Evolutionary conservation across 2,888 invertebrate genomes (phyloP).

Genomic region (Mesopsocus fuscifrons): DNA sequence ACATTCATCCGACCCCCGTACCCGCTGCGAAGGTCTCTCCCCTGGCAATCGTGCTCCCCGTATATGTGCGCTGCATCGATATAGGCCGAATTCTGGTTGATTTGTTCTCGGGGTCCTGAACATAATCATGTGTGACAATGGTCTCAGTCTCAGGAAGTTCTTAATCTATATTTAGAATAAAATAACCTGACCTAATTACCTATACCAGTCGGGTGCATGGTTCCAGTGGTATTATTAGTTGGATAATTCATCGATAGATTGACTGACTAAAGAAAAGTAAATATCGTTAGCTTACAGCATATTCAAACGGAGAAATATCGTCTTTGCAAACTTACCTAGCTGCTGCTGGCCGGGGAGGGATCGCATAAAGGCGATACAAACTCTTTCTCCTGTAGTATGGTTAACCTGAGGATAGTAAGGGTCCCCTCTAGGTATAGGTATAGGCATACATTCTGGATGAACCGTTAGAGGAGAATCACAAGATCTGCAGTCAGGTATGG

Average conservation of each 20-base stretch:
- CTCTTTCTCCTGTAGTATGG: constrained; percentile 57
- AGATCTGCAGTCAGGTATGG: constrained; percentile 72
- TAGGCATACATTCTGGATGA: constrained; percentile 86
- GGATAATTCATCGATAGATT: too few species aligned
- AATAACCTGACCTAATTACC: too few species aligned
- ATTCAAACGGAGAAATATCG: too few species aligned
- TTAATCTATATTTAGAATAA: too few species aligned
- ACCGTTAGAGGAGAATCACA: constrained; percentile 76
- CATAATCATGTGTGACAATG: constrained; percentile 11
- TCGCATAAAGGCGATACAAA: constrained; percentile 89
- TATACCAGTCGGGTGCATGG: too few species aligned
- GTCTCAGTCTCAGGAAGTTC: too few species aligned
- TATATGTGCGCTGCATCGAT: constrained; percentile 76
- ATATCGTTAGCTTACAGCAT: too few species aligned
- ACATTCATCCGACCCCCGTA: constrained; percentile 67
- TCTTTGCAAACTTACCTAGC: constrained; percentile 31
- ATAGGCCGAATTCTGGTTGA: constrained; percentile 84
- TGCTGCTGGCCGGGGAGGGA: constrained; percentile 81
- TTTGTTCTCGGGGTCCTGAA: constrained; percentile 70
- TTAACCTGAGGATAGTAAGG: constrained; percentile 79
- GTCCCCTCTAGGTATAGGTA: constrained; percentile 73
- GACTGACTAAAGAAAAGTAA: too few species aligned
- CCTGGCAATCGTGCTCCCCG: constrained; percentile 72
- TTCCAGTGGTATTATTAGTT: too few species aligned
- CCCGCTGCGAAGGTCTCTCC: constrained; percentile 47